phyloP scores from a whole-genome alignment of 2,888 invertebrate genomes.

The Lithophane semibrunnea region DNA sequence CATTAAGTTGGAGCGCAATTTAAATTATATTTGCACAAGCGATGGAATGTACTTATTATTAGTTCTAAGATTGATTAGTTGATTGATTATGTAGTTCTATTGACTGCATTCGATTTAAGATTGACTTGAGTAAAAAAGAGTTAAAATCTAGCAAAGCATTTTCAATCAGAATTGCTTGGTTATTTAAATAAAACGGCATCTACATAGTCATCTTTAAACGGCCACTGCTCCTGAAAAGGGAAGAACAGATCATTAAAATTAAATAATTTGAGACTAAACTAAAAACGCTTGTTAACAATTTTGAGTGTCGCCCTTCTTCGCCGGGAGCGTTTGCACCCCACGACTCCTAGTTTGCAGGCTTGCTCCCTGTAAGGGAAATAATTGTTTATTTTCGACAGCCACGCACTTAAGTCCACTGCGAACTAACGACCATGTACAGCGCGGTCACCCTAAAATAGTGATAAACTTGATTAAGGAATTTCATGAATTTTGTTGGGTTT shows the following conservation, averaged over 20 bases:
- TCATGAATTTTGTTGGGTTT: slow-evolving; percentile 61
- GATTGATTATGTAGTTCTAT: slow-evolving; percentile 31
- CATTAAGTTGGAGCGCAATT: slow-evolving; percentile 53
- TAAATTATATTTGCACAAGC: slow-evolving; percentile 54
- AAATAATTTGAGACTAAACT: not conserved
- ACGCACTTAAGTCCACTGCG: slow-evolving; percentile 78
- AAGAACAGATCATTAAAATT: not conserved
- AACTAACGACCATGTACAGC: slow-evolving; percentile 75
- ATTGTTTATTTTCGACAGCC: slow-evolving; percentile 89
- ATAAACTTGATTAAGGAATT: slow-evolving; percentile 69
- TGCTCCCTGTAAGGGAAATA: slow-evolving; percentile 84
- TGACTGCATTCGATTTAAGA: slow-evolving; percentile 25
- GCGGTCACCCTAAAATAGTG: slow-evolving; percentile 64
- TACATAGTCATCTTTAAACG: not conserved
- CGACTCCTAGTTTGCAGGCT: slow-evolving; percentile 77
- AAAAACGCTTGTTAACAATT: slow-evolving; percentile 21
- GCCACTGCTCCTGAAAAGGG: not conserved
- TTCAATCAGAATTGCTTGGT: not conserved
- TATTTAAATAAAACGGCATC: not conserved
- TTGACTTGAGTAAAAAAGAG: slow-evolving; percentile 1
- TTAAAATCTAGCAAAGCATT: not conserved
- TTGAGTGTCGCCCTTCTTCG: slow-evolving; percentile 66
- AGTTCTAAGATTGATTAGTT: slow-evolving; percentile 23
- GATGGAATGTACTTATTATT: slow-evolving; percentile 23
- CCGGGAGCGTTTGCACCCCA: slow-evolving; percentile 73